Conservation (phyloP, 2,888 invertebrate genomes). For the Lagria hirta region DNA sequence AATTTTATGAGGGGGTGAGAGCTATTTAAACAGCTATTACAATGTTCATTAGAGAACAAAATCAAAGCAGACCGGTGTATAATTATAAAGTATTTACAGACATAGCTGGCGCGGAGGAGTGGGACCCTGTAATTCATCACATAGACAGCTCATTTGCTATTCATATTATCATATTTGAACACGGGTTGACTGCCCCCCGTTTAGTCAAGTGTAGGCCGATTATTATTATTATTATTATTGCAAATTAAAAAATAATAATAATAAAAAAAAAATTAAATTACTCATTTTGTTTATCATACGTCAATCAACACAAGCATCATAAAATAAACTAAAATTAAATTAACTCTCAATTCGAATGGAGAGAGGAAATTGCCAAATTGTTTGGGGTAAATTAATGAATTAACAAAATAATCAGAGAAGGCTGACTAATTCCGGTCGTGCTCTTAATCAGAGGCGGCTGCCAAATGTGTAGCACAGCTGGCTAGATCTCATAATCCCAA, state of each 20-base stretch:
- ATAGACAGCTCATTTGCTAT: slow-evolving; percentile 54
- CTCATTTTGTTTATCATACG: too few relatives aligned
- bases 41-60: slow-evolving; percentile 50
- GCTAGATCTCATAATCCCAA: slow-evolving; percentile 51
- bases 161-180: slow-evolving; percentile 52
- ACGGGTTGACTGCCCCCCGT: slow-evolving; percentile 47
- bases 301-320: too few relatives aligned
- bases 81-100: slow-evolving; percentile 57
- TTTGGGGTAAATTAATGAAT: slow-evolving; percentile 48
- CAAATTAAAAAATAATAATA: too few relatives aligned
- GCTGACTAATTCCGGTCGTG: slow-evolving; percentile 40
- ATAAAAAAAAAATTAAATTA: too few relatives aligned
- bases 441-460: slow-evolving; percentile 44
- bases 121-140: slow-evolving; percentile 54
- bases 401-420: slow-evolving; percentile 48
- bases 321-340: too few relatives aligned
- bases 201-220: slow-evolving; percentile 41
- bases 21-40: slow-evolving; percentile 48
- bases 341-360: too few relatives aligned
- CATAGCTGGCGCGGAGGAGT: slow-evolving; percentile 50
- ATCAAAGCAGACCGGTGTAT: slow-evolving; percentile 54
- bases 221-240: too few relatives aligned
- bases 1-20: slow-evolving; percentile 29
- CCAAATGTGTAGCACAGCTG: slow-evolving; percentile 53
- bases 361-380: slow-evolving; percentile 46